These are phyloP conservation scores for Drosophila lacicola DNA, from an alignment of 2,888 invertebrate genomes.

Conservation along the genomic window DNA sequence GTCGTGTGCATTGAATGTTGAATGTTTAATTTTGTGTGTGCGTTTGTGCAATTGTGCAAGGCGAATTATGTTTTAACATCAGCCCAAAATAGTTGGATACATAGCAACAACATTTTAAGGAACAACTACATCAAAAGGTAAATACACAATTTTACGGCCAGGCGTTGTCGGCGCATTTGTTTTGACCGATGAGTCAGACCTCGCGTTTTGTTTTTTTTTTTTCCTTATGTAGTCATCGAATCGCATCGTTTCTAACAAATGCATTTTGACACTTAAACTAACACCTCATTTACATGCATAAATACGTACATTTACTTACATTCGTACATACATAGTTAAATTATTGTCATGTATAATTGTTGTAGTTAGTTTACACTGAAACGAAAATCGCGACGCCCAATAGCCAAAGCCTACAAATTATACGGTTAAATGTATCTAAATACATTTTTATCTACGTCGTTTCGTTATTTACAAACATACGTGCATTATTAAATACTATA, in stretches of 20 bases:
- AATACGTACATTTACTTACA: background rate
- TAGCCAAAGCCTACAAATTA: slow-evolving; percentile 39
- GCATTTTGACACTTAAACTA: slow-evolving; percentile 57
- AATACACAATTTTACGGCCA: slow-evolving; percentile 40
- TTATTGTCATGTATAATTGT: slow-evolving; percentile 26
- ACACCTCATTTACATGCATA: slow-evolving; percentile 33
- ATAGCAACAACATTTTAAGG: slow-evolving; percentile 8
- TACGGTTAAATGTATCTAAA: slow-evolving; percentile 55
- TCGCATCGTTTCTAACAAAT: slow-evolving; percentile 48
- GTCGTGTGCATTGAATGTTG: slow-evolving; percentile 35
- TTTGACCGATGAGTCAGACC: slow-evolving; percentile 61
- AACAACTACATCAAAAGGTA: slow-evolving; percentile 53
- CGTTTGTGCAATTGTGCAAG: slow-evolving; percentile 31
- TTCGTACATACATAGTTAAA: slow-evolving; percentile 8
- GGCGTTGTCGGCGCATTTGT: slow-evolving; percentile 45
- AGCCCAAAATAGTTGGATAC: slow-evolving; percentile 44
- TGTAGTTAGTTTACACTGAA: slow-evolving; percentile 16
- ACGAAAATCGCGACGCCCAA: background rate
- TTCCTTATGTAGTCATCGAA: slow-evolving; percentile 21
- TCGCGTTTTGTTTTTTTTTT: slow-evolving; percentile 15
- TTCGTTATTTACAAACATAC: slow-evolving; percentile 42
- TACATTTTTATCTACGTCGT: slow-evolving; percentile 63
- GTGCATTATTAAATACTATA: slow-evolving; percentile 33
- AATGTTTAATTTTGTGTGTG: slow-evolving; percentile 17
- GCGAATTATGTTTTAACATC: slow-evolving; percentile 37